Evolutionary conservation across 2,797 vertebrate species (phyloP).

Genomic region (Setipinna tenuifilis): DNA sequence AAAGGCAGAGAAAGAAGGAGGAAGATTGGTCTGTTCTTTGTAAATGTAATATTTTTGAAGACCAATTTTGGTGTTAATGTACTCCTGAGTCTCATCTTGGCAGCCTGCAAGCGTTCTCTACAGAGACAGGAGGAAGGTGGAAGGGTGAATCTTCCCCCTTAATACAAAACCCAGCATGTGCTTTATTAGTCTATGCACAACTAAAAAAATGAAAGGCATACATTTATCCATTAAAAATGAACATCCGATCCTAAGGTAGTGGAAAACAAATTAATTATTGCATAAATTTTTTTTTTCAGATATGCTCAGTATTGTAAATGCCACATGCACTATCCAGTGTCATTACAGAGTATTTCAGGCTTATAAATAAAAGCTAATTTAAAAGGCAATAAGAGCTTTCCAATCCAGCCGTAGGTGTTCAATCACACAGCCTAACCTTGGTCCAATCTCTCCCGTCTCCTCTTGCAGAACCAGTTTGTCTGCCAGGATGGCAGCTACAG

Average conservation of each 20-base stretch:
- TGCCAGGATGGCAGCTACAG: constrained; percentile 76
- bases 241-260: not conserved
- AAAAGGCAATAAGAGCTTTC: not conserved
- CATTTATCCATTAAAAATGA: not conserved
- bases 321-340: not conserved
- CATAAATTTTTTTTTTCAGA: not conserved
- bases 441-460: not conserved
- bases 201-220: not conserved
- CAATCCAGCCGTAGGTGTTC: not conserved
- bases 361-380: not conserved
- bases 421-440: not conserved
- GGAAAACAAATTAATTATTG: not conserved
- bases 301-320: not conserved
- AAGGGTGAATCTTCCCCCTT: not conserved
- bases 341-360: not conserved
- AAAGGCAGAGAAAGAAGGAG: constrained; percentile 15
- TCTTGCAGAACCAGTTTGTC: constrained; percentile 71
- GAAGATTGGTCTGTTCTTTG: not conserved
- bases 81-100: not conserved
- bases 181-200: not conserved
- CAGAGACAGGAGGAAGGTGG: not conserved
- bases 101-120: not conserved
- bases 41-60: not conserved
- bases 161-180: constrained; percentile 5
- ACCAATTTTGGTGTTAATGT: not conserved